Conservation (phyloP, 2,888 invertebrate species). For the Deilephila elpenor region DNA sequence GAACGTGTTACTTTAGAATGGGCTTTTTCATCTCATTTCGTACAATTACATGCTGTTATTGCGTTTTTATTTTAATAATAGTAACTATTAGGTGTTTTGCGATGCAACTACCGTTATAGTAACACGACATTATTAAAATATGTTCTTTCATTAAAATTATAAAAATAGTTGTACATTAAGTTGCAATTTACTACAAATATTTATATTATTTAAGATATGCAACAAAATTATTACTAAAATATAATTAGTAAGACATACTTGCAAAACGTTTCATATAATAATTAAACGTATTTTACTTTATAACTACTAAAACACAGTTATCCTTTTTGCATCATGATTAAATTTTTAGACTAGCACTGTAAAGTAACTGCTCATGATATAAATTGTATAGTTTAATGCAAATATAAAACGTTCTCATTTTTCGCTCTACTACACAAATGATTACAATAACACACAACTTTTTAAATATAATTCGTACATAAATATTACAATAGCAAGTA, state of each 20-base stretch:
- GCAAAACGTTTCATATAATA: neutral
- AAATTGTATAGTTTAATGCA: neutral
- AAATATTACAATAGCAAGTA: neutral
- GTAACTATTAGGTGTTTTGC: neutral
- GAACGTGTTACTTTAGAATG: constrained; percentile 24
- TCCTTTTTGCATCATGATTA: neutral
- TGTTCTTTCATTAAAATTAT: neutral
- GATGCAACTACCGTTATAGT: neutral
- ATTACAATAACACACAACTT: neutral
- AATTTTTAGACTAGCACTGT: neutral
- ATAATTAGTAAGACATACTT: neutral
- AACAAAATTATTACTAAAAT: neutral
- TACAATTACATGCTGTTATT: constrained; percentile 5
- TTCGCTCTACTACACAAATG: neutral
- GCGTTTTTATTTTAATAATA: neutral
- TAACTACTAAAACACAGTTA: neutral
- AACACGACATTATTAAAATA: neutral
- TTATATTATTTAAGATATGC: no score
- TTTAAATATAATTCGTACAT: neutral
- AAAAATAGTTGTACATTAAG: no score
- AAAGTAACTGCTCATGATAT: neutral
- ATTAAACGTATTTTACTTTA: neutral
- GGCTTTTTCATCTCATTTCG: constrained; percentile 23
- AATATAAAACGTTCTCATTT: neutral
- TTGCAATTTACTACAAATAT: neutral